Conservation (phyloP, 2,888 invertebrate species). For the Phengaris alcon region DNA sequence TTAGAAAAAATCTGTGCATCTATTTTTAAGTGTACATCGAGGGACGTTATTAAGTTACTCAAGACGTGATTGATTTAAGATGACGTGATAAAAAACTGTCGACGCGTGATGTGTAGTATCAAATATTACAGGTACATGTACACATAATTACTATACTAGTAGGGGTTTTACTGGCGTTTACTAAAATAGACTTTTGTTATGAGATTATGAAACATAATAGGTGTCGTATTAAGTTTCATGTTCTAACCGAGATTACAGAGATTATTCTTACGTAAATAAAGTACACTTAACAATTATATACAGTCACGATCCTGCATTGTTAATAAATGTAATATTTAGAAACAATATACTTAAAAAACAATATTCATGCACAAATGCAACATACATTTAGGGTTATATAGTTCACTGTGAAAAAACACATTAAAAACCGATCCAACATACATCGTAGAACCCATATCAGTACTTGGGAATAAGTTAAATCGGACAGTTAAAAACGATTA, state of each 20-base stretch:
- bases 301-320: too few relatives aligned
- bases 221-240: neutral
- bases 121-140: neutral
- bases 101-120: slow-evolving; percentile 12
- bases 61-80: slow-evolving; percentile 20
- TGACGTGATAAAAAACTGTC: slow-evolving; percentile 22
- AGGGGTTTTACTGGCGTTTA: neutral
- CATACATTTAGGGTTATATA: too few relatives aligned
- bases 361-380: too few relatives aligned
- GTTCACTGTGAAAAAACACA: too few relatives aligned
- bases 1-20: neutral
- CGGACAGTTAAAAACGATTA: slow-evolving; percentile 29
- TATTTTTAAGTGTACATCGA: neutral
- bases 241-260: neutral
- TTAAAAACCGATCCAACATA: neutral
- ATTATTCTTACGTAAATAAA: slow-evolving; percentile 3
- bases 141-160: neutral
- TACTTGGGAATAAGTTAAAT: slow-evolving; percentile 6
- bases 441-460: neutral
- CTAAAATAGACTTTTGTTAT: slow-evolving; percentile 2
- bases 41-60: slow-evolving; percentile 8
- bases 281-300: too few relatives aligned
- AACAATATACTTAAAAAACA: too few relatives aligned
- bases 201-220: slow-evolving; percentile 4
- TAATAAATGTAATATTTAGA: too few relatives aligned